Base-by-base conservation (phyloP, 2,888 invertebrate genomes). In the Lochmaea capreae region DNA sequence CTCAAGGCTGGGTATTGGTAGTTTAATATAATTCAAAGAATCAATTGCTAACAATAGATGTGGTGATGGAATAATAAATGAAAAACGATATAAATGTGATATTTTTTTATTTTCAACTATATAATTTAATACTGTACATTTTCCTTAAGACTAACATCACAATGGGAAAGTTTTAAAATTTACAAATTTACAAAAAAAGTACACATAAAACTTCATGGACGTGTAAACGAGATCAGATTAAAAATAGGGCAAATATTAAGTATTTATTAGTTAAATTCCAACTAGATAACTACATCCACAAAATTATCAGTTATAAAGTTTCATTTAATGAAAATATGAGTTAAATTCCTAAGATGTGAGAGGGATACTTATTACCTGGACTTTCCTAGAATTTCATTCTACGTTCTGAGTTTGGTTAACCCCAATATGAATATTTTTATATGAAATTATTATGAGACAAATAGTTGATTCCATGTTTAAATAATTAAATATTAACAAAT, bases 81-180 rank as follows among this genome's bases (percentile, higher is more conserved):
- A 39, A 61, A 61, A 26, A 39, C 33, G 9, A 39, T 33, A n/a
- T n/a, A 39, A 39, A 14, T 0, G 3, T 33, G 6, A 61, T 33
- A 33, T 61, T 61, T 39, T 58, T 39, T 33, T 61, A 33, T 33
- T 61, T 39, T n/a, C n/a, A 61, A 61, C 39, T 70, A 74, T 61
- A 74, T 74, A 67, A 63, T 71, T 72, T 70, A 74, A 75, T 78
- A 77, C 72, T 78, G 78, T 77, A 79, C 79, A 77, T 75, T 68
- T 43, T 72, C 26, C 69, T 72, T 71, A 65, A 65, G 43, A 66
- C 71, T 76, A 79, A 77, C 74, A 78, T 79, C 78, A 78, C 78
- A 78, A 77, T 73, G 75, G 52, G 54, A 54, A 70, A 22, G 14
- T 73, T 74, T 70, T 57, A 26, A 66, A 67, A 72, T 73, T 73